Evolutionary conservation across 1,140 invertebrate genomes (phyloP).

Genomic region (Drosophila jambulina): DNA sequence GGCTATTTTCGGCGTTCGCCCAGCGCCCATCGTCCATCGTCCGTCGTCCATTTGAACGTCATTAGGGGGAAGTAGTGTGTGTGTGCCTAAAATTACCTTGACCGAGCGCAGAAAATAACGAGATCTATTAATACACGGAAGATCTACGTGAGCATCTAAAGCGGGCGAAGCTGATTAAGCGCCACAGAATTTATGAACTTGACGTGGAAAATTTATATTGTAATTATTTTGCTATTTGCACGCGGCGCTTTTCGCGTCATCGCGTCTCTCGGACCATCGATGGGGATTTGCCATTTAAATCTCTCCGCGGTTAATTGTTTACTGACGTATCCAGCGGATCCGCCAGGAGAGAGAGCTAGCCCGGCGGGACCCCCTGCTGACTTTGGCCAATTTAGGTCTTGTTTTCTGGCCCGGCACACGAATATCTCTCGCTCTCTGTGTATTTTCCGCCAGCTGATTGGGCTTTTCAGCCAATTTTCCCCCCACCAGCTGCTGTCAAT

Average conservation of each 20-base stretch:
- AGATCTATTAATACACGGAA: constrained; percentile 56
- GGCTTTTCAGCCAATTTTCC: constrained; percentile 31
- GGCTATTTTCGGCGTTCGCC: constrained; percentile 35
- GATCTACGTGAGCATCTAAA: constrained; percentile 58
- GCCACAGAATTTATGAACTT: constrained; percentile 70
- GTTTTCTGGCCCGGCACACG: constrained; percentile 52
- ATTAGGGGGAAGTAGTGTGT: constrained; percentile 21
- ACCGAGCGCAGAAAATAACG: constrained; percentile 58
- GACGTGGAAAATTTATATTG: constrained; percentile 75
- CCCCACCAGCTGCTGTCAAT: constrained; percentile 46
- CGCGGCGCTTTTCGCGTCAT: constrained; percentile 74
- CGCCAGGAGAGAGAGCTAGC: neutral
- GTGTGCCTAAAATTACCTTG: constrained; percentile 72
- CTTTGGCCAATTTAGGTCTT: constrained; percentile 74
- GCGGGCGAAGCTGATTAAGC: constrained; percentile 70
- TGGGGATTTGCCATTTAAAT: constrained; percentile 33
- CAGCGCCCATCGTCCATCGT: constrained; percentile 6
- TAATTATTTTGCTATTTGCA: constrained; percentile 76
- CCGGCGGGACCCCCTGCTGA: constrained; percentile 33
- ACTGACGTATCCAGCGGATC: constrained; percentile 42
- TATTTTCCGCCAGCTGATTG: constrained; percentile 64
- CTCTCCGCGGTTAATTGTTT: constrained; percentile 46
- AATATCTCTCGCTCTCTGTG: constrained; percentile 16
- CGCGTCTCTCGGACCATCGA: constrained; percentile 27
- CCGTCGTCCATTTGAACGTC: constrained; percentile 38